Base-by-base conservation (phyloP, 2,888 invertebrate species). In the Nomada hirtipes region DNA sequence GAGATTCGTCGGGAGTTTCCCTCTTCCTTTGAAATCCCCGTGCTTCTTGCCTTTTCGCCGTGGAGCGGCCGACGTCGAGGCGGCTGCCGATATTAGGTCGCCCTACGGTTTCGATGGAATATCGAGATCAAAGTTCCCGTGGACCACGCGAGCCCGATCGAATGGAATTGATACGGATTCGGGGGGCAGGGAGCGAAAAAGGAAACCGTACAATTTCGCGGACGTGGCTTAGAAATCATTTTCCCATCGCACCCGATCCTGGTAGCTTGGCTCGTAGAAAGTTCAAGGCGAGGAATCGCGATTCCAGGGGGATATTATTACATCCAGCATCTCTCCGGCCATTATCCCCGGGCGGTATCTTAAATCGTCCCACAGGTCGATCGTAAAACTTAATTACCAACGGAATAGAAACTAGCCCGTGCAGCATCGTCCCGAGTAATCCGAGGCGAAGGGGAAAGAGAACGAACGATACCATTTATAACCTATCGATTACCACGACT, bases 371-470 rank as follows among this genome's bases (percentile, higher is more conserved):
- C 18, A 1, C 13, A 55, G 57, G 20, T 2, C 18, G 57, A n/a
- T 63, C 72, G 61, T 71, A 74, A 79, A 82, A 42, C 53, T 82
- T 80, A 82, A 82, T 80, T 76, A 72, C 80, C n/a, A 70, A 65
- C 50, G 52, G n/a, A 57, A 29, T 23, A 55, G 55, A 11, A 4
- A 20, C 23, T 0, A 57, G 26, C 20, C 13, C 23, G 20, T 23
- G 13, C 11, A 26, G 13, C 36, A 7, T 36, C 36, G 36, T 7
- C 36, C 36, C 36, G 36, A 36, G 10, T 11, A 10, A 57, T 57
- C 2, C 23, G 20, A 57, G 7, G 13, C 13, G 23, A 3, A 1
- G 4, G 52, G 29, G 15, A 15, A n/a, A n/a, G 44, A 57, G 44
- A 13, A 13, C 4, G 15, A 29, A 42, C 65, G 65, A 70, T 53